Percentiles rank a stretch among this genome's conserved stretches.
These are phyloP conservation scores for Catostylus mosaicus DNA, from an alignment of 30 jellyfish, hydroid and myxozoan species.

Conservation along the genomic window DNA sequence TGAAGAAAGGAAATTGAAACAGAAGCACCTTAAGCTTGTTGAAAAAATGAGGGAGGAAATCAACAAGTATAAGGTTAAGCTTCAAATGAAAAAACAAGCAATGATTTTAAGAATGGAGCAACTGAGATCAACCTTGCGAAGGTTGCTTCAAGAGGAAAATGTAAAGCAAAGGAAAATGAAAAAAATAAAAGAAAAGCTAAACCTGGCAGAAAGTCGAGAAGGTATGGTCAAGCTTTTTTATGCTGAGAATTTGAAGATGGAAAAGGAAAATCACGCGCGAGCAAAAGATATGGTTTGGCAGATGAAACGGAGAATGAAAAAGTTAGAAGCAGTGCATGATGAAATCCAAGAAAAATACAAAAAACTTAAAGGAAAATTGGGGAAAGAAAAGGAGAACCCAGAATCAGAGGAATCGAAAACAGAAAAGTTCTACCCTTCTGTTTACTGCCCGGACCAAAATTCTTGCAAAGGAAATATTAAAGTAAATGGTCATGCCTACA, in stretches of 20 bases:
- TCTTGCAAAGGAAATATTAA: constrained; percentile 41
- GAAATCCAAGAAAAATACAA: constrained; percentile 37
- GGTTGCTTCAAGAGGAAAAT: constrained; percentile 36
- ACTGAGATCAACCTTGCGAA: constrained; percentile 20
- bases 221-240: constrained; percentile 46
- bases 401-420: neutral
- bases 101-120: constrained; percentile 42
- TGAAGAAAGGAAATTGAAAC: constrained; percentile 38
- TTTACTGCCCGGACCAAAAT: constrained; percentile 70
- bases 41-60: constrained; percentile 34
- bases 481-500: constrained; percentile 5
- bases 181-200: constrained; percentile 25
- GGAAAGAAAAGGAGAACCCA: constrained; percentile 6
- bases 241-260: constrained; percentile 31
- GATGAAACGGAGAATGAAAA: constrained; percentile 38
- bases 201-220: constrained; percentile 12
- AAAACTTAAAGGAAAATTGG: constrained; percentile 4
- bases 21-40: constrained; percentile 15
- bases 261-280: constrained; percentile 44
- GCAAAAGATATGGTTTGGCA: constrained; percentile 45
- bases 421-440: constrained; percentile 21
- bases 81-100: constrained; percentile 1
- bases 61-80: constrained; percentile 12
- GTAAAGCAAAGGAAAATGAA: constrained; percentile 16
- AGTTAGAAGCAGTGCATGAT: constrained; percentile 27